A percentile compares a stretch with the other conserved stretches of the same genome.
phyloP scores from a whole-genome alignment of 1,140 invertebrate species.

The Pseudomyrmex sp. region DNA sequence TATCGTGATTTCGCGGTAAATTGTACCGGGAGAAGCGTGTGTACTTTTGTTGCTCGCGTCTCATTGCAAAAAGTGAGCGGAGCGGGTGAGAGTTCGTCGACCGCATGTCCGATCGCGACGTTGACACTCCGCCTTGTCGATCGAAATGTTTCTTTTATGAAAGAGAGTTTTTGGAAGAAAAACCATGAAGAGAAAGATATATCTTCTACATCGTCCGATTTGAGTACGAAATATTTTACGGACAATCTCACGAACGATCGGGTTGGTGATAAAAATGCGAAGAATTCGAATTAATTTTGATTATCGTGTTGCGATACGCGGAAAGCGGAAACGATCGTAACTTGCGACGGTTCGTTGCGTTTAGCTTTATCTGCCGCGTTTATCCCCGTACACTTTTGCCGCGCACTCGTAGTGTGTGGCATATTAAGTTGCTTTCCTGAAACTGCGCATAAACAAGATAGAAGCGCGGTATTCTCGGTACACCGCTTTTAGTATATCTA shows the following conservation, averaged over 20 bases:
- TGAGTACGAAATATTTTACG: not conserved
- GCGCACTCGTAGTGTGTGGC: slow-evolving; percentile 31
- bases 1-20: slow-evolving; percentile 41
- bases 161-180: slow-evolving; percentile 40
- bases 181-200: not conserved
- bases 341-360: slow-evolving; percentile 51
- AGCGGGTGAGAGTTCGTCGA: slow-evolving; percentile 54
- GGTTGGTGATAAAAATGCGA: slow-evolving; percentile 7
- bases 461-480: slow-evolving; percentile 23
- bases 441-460: slow-evolving; percentile 51
- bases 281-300: slow-evolving; percentile 35
- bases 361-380: slow-evolving; percentile 39
- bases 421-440: slow-evolving; percentile 56
- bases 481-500: slow-evolving; percentile 47
- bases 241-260: not conserved
- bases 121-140: slow-evolving; percentile 62
- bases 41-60: not conserved
- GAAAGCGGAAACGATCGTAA: slow-evolving; percentile 45
- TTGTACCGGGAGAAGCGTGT: not conserved
- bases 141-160: slow-evolving; percentile 3
- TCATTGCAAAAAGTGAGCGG: slow-evolving; percentile 58
- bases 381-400: slow-evolving; percentile 33
- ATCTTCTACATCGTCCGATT: not conserved
- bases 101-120: slow-evolving; percentile 33
- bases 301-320: slow-evolving; percentile 21